A percentile compares a stretch with the other conserved stretches of the same genome.
Evolutionary conservation across 2,113 vertebrate genomes (phyloP).

Genomic region (Sylvia atricapilla): DNA sequence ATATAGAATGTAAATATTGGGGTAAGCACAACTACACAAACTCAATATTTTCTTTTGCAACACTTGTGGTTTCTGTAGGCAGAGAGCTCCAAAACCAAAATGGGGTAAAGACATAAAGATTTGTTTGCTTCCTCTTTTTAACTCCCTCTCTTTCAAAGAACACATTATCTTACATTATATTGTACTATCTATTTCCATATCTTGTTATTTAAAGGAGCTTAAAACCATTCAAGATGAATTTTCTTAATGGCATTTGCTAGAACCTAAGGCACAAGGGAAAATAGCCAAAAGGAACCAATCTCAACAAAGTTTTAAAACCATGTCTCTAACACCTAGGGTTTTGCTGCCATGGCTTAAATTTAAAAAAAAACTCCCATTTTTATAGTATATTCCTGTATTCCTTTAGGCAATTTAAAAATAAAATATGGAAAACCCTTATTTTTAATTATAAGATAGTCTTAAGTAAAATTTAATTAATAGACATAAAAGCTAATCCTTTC

Average conservation of each 20-base stretch:
- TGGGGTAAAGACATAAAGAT: background rate
- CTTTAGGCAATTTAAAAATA: background rate
- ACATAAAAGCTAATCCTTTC: conserved; percentile 25
- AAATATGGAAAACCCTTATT: background rate
- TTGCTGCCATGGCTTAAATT: background rate
- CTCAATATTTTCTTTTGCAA: background rate
- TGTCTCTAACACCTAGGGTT: background rate
- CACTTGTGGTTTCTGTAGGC: background rate
- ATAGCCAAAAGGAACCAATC: background rate
- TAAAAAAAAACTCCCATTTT: background rate
- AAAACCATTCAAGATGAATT: background rate
- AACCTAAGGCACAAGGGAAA: background rate
- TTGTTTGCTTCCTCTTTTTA: background rate
- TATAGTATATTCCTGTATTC: background rate
- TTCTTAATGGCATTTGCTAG: background rate
- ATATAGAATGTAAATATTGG: background rate
- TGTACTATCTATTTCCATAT: background rate
- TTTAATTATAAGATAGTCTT: background rate
- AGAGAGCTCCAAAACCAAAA: background rate
- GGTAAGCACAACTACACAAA: background rate
- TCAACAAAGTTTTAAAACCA: conserved; percentile 1
- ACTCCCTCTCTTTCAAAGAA: background rate
- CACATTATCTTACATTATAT: background rate
- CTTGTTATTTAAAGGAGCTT: background rate
- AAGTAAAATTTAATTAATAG: conserved; percentile 30